These are phyloP conservation scores for Leptonema lineaticorne DNA, from an alignment of 1,140 invertebrate genomes.

Conservation along the genomic window DNA sequence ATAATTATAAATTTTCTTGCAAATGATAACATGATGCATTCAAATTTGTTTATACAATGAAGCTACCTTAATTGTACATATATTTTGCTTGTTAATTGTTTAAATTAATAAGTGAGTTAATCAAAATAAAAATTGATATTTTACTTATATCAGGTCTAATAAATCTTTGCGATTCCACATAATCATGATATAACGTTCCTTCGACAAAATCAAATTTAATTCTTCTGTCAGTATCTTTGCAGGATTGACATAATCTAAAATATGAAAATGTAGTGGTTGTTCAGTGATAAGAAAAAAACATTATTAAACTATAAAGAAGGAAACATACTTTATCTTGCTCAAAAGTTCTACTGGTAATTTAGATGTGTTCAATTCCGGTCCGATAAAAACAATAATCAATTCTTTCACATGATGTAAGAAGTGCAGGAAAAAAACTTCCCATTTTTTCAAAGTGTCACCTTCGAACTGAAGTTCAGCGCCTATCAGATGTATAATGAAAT, in stretches of 20 bases:
- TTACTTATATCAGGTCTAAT: constrained; percentile 58
- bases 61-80: too few species aligned
- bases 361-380: constrained; percentile 62
- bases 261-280: not conserved
- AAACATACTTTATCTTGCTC: constrained; percentile 49
- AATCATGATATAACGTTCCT: constrained; percentile 62
- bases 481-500: constrained; percentile 59
- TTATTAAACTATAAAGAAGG: not conserved
- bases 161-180: constrained; percentile 51
- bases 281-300: not conserved
- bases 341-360: constrained; percentile 57
- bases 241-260: constrained; percentile 54
- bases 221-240: constrained; percentile 49
- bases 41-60: too few species aligned
- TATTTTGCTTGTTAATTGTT: too few species aligned
- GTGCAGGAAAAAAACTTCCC: constrained; percentile 71
- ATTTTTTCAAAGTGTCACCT: constrained; percentile 64
- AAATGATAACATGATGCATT: too few species aligned
- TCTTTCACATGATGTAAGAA: constrained; percentile 58
- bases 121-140: too few species aligned
- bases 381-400: constrained; percentile 62
- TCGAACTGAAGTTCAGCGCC: constrained; percentile 73
- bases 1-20: too few species aligned
- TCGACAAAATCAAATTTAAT: constrained; percentile 59
- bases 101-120: too few species aligned